These are phyloP conservation scores for Oreortyx pictus DNA, from an alignment of 2,797 vertebrate genomes.

Conservation along the genomic window DNA sequence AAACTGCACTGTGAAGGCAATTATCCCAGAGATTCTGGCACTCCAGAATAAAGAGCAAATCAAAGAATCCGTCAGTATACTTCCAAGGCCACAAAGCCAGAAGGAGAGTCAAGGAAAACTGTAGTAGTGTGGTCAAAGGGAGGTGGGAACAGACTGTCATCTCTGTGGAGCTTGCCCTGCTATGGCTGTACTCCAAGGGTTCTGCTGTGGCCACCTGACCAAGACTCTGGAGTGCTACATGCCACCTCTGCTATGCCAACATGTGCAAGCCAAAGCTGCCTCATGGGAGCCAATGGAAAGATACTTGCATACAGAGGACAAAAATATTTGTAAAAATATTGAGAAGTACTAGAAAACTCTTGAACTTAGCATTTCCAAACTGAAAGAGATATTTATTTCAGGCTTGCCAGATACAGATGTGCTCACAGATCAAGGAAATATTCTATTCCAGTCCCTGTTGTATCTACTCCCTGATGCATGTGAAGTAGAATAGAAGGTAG, in stretches of 20 bases:
- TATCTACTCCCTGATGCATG: background rate
- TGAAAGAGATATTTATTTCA: background rate
- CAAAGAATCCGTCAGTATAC: constrained; percentile 2
- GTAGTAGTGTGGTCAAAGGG: background rate
- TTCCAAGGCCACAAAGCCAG: background rate
- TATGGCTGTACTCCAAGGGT: background rate
- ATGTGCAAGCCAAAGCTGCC: background rate
- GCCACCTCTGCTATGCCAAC: background rate
- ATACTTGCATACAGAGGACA: background rate
- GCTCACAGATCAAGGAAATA: background rate
- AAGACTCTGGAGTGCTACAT: background rate
- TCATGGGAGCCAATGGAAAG: background rate
- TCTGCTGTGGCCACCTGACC: background rate
- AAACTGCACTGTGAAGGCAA: background rate
- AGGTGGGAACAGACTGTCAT: background rate
- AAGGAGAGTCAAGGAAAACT: background rate
- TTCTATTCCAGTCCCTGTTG: background rate
- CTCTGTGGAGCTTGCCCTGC: background rate
- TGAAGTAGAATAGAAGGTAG: background rate
- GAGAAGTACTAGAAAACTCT: background rate
- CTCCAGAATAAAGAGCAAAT: background rate
- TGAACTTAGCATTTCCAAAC: background rate
- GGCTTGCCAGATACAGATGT: background rate
- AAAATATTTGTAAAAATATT: background rate
- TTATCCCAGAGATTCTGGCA: background rate